Base-by-base conservation (phyloP, 2,888 invertebrate genomes). In the Euplexia lucipara region DNA sequence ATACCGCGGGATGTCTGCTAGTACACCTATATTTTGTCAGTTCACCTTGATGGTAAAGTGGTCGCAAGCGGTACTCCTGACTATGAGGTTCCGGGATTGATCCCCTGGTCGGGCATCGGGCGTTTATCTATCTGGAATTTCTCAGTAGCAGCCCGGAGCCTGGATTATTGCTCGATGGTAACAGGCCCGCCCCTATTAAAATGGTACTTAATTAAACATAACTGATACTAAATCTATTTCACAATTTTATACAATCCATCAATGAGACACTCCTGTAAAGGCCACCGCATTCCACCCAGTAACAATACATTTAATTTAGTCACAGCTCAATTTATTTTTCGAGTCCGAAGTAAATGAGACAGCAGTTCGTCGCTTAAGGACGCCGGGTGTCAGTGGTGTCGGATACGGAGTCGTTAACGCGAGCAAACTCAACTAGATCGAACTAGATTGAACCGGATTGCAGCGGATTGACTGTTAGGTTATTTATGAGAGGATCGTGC, bases 401-500 rank as follows among this genome's bases (percentile, higher is more conserved):
- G 78, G 76, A 78, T 82, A 82, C 78, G 75, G 64, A 77, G 83
- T 84, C 81, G 84, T 86, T 87, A 86, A 84, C 83, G 83, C 84
- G 79, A 81, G 52, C 41, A 72, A 72, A 58, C 73, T 77, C 65
- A 71, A 74, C 73, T 77, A 77, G 73, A 78, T 75, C 39, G 67
- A 67, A 78, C 70, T 60, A 70, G 79, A 74, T 66, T 74, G 64
- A 82, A 86, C 87, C 83, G 84, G 85, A 86, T 84, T 81, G 82
- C 78, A 83, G 83, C 76, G 82, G 85, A 84, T 83, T 84, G 85
- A 86, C 86, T 82, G 86, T 87, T 84, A 79, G 83, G 85, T 90
- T 92, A 91, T 92, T 92, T 91, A 91, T 86, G 89, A 89, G 85
- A 73, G 82, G 76, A 83, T 81, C 85, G 86, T 83, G 89, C 91